Base-by-base conservation (phyloP, 30 jellyfish, hydroid and myxozoan species). In the Aurelia aurita complex sp. Pacific region DNA sequence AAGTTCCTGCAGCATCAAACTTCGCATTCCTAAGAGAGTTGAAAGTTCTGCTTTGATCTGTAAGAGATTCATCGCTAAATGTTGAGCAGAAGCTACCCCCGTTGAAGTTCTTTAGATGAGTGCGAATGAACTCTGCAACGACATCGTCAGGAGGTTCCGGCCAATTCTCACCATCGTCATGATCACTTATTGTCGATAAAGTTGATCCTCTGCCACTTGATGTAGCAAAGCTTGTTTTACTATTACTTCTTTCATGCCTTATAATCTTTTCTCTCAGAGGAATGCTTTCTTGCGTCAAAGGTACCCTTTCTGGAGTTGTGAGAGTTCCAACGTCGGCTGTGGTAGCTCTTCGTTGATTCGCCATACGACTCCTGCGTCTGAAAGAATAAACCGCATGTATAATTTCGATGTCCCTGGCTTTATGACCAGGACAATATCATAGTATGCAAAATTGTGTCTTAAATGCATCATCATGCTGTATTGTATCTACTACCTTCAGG, bases 151-250 rank as follows among this genome's bases (percentile, higher is more conserved):
- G 95, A 68, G 95, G 95, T 43, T 76, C 85, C 9, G 95, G 95
- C 95, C 95, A 86, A 43, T 73, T 81, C 63, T 85, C 94, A 13
- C 70, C 88, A 53, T 66, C 88, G 76, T 86, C 86, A 18, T 76
- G 85, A 65, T 69, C 85, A 51, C 88, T 80, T 19, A 77, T 66
- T 18, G 87, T 76, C 6, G 88, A 85, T 19, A 76, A 16, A 1
- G 88, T 73, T 40, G 95, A 86, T 67, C 95, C 95, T 71, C 95
- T 61, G 11, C 95, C 95, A 57, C 88, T 73, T 46, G 95, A 86
- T 55, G 87, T 77, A 16, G 88, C 87, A 62, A 66, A 73, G 67
- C 87, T 76, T 10, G 68, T 43, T 60, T 76, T 86, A 81, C 95
- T 86, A 7, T 60, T 82, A 19, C 86, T 36, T 76, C 85, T 52